Evolutionary conservation across 2,797 vertebrate species (phyloP).

Genomic region (Paedocypris micromegethes): DNA sequence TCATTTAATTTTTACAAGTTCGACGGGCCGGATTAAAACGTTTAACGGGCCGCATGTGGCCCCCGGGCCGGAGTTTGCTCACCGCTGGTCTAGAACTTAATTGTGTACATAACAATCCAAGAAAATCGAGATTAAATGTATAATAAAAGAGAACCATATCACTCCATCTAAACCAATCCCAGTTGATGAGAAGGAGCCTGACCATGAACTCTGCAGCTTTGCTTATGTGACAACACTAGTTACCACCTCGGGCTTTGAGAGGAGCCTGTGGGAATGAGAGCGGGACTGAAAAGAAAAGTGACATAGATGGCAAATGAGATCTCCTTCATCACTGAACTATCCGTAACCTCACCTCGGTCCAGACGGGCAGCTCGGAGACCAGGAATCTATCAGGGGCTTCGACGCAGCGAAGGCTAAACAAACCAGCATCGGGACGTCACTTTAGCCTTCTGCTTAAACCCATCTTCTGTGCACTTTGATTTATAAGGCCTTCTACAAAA

Average conservation of each 20-base stretch:
- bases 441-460: background rate
- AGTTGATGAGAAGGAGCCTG: background rate
- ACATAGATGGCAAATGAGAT: slow-evolving; percentile 35
- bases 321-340: slow-evolving; percentile 45
- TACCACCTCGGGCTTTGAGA: background rate
- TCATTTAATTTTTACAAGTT: too few species aligned
- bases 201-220: background rate
- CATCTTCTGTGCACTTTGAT: too few species aligned
- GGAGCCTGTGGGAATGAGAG: background rate
- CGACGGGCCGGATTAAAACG: too few species aligned
- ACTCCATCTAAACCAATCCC: slow-evolving; percentile 4
- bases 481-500: too few species aligned
- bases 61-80: too few species aligned
- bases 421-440: slow-evolving; percentile 1
- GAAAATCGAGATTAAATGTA: too few species aligned
- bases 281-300: slow-evolving; percentile 5
- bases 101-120: too few species aligned
- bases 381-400: slow-evolving; percentile 26
- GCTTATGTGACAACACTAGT: slow-evolving; percentile 1
- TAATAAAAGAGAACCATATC: background rate
- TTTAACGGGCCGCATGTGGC: too few species aligned
- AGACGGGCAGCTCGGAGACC: slow-evolving; percentile 8
- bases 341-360: slow-evolving; percentile 40
- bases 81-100: too few species aligned
- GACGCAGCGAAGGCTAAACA: slow-evolving; percentile 16